phyloP scores from a whole-genome alignment of 2,797 vertebrate species.

The Triplophysa yarkandensis region DNA sequence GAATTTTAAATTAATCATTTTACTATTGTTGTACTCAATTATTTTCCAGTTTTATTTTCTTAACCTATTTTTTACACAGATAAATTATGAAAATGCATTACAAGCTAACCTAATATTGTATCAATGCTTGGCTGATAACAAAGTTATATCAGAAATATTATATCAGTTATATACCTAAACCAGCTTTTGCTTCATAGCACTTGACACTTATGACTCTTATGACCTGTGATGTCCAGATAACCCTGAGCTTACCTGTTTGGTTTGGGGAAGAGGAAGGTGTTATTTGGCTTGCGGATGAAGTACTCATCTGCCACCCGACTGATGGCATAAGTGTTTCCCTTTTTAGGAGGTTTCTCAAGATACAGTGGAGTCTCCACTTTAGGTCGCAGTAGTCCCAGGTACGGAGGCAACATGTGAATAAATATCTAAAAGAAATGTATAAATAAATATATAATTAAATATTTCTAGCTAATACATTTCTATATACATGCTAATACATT shows the following conservation, averaged over 20 bases:
- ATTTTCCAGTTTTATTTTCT: too few relatives aligned
- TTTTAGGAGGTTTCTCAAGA: slow-evolving; percentile 64
- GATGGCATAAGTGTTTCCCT: slow-evolving; percentile 62
- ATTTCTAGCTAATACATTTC: too few relatives aligned
- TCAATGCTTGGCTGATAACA: not conserved
- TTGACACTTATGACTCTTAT: not conserved
- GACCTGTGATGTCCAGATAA: not conserved
- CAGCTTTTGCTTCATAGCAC: not conserved
- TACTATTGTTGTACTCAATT: too few relatives aligned
- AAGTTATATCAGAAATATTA: slow-evolving; percentile 6
- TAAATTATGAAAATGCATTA: not conserved
- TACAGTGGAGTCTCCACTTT: slow-evolving; percentile 77
- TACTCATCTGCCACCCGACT: slow-evolving; percentile 82
- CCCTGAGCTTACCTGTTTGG: slow-evolving; percentile 77
- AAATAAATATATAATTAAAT: too few relatives aligned
- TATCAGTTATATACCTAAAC: not conserved
- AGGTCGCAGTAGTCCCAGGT: slow-evolving; percentile 82
- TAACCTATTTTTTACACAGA: too few relatives aligned
- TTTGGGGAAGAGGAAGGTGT: slow-evolving; percentile 81
- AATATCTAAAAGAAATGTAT: slow-evolving; percentile 76
- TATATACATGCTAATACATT: too few relatives aligned
- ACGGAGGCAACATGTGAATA: slow-evolving; percentile 84
- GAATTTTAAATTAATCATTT: too few relatives aligned
- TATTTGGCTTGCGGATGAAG: slow-evolving; percentile 85
- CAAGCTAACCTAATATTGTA: not conserved